Conservation (phyloP, 2,888 invertebrate genomes). For the Drosophila cognata region DNA sequence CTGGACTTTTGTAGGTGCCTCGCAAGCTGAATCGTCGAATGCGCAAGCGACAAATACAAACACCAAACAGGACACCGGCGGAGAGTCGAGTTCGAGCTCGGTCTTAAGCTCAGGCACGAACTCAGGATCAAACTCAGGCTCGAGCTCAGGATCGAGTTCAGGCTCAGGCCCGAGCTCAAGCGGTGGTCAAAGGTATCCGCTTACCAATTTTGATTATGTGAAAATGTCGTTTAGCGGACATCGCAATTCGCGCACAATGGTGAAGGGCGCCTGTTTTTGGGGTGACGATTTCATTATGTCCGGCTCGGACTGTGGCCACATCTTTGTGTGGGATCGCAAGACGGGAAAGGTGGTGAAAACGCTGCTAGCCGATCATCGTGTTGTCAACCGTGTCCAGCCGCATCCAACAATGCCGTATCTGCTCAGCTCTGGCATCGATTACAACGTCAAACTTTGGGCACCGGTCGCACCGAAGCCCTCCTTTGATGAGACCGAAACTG, state of each 20-base stretch:
- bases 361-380: slow-evolving; percentile 92
- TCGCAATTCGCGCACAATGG: slow-evolving; percentile 92
- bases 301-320: slow-evolving; percentile 95
- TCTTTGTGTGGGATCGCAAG: slow-evolving; percentile 92
- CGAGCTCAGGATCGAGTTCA: rapidly evolving
- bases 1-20: background rate
- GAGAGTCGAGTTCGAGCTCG: background rate
- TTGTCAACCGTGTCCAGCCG: slow-evolving; percentile 94
- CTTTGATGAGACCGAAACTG: slow-evolving; percentile 88
- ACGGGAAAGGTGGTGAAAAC: slow-evolving; percentile 90
- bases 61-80: background rate
- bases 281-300: slow-evolving; percentile 92
- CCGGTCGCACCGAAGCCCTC: slow-evolving; percentile 88
- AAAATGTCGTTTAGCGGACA: slow-evolving; percentile 91
- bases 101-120: background rate
- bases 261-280: slow-evolving; percentile 95
- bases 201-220: slow-evolving; percentile 85
- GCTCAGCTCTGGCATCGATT: slow-evolving; percentile 95
- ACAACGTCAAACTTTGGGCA: slow-evolving; percentile 93
- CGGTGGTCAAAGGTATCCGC: slow-evolving; percentile 23
- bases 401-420: slow-evolving; percentile 91
- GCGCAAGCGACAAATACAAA: background rate
- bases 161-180: background rate
- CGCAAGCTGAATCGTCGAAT: background rate
- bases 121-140: rapidly evolving